Conservation (phyloP, 1,140 invertebrate genomes). For the Megathymus violae region DNA sequence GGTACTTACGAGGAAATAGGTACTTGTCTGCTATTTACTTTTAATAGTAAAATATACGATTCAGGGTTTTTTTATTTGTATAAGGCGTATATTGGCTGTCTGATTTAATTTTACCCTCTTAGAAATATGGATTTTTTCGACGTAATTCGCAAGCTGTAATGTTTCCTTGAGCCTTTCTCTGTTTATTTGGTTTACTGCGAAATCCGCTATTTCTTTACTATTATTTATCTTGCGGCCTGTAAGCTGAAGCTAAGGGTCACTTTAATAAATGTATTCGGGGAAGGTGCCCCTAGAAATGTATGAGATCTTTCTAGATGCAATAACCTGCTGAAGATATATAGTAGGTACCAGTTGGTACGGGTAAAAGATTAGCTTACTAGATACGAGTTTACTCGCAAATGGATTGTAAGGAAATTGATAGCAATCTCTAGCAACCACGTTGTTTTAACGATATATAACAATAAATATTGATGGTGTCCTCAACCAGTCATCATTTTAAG, state of each 20-base stretch:
- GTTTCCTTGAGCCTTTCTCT: slow-evolving; percentile 44
- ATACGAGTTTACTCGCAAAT: too few relatives aligned
- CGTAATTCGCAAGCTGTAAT: slow-evolving; percentile 8
- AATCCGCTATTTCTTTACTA: slow-evolving; percentile 75
- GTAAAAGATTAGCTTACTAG: slow-evolving; percentile 31
- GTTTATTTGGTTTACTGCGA: slow-evolving; percentile 73
- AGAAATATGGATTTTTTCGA: not conserved
- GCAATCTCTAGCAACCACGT: too few relatives aligned
- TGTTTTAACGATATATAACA: too few relatives aligned
- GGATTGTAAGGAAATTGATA: too few relatives aligned
- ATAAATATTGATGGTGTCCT: too few relatives aligned
- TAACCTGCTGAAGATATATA: slow-evolving; percentile 64
- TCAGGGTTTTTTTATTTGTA: too few relatives aligned
- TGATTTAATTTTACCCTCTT: not conserved
- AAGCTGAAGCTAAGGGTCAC: slow-evolving; percentile 72
- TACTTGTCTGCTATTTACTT: too few relatives aligned
- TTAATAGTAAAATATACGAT: too few relatives aligned
- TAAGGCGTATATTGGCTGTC: too few relatives aligned
- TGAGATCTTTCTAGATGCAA: slow-evolving; percentile 66
- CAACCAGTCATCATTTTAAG: too few relatives aligned
- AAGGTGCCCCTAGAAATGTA: slow-evolving; percentile 70
- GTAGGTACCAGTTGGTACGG: slow-evolving; percentile 27
- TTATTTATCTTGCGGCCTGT: slow-evolving; percentile 77
- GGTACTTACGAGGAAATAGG: too few relatives aligned
- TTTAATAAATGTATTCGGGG: slow-evolving; percentile 80